Conservation (phyloP, 2,797 vertebrate species). For the Rhabdomys pumilio region DNA sequence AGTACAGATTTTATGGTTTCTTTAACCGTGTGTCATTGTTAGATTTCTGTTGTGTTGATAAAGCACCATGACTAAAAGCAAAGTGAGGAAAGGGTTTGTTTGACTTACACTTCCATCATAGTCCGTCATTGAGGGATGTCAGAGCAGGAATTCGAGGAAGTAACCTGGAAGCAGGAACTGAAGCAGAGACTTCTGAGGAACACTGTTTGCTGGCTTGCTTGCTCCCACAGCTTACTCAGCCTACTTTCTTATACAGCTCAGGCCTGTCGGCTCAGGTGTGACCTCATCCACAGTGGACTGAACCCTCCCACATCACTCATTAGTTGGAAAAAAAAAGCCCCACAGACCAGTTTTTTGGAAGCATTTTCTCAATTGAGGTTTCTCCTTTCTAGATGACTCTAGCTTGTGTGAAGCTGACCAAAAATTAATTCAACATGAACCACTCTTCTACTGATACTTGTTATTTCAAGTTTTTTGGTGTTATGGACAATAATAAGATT, state of each 20-base stretch:
- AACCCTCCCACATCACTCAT: neutral
- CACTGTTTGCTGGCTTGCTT: neutral
- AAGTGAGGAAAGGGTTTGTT: neutral
- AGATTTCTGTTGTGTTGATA: neutral
- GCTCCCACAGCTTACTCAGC: neutral
- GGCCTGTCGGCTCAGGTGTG: neutral
- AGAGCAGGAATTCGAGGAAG: neutral
- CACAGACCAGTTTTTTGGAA: neutral
- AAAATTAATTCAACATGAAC: neutral
- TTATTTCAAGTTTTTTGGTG: slow-evolving; percentile 17
- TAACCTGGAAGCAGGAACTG: neutral
- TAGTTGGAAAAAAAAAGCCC: neutral
- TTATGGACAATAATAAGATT: neutral
- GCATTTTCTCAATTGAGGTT: neutral
- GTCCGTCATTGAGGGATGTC: neutral
- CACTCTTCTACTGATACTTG: slow-evolving; percentile 1
- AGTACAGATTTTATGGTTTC: slow-evolving; percentile 3
- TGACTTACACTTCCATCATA: neutral
- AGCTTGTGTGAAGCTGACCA: neutral
- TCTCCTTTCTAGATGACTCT: neutral
- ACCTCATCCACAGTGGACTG: neutral
- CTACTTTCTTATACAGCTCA: neutral
- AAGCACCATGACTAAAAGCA: neutral
- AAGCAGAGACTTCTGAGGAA: neutral
- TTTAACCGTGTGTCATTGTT: neutral